phyloP scores from a whole-genome alignment of 92 coral and sea anemone species.

The Zoanthus sansibaricus region DNA sequence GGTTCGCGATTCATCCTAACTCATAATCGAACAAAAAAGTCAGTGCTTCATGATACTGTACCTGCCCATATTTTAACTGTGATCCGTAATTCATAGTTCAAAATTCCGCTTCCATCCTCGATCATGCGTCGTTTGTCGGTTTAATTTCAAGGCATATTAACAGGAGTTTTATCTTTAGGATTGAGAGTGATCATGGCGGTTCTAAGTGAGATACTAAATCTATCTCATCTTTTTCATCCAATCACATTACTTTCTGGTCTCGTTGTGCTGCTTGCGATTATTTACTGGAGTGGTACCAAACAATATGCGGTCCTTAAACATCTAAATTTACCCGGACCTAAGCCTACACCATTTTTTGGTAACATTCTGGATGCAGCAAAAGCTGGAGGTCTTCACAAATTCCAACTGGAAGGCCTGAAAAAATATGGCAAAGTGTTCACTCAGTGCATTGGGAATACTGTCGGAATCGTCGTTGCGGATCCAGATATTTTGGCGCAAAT shows the following conservation, averaged over 20 bases:
- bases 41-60: too few relatives aligned
- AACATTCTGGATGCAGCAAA: constrained; percentile 23
- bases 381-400: constrained; percentile 40
- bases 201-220: neutral
- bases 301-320: constrained; percentile 23
- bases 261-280: neutral
- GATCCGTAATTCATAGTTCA: too few relatives aligned
- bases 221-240: constrained; percentile 8
- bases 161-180: neutral
- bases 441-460: constrained; percentile 27
- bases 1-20: too few relatives aligned
- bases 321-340: constrained; percentile 37
- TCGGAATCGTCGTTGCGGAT: constrained; percentile 39
- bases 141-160: too few relatives aligned
- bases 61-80: too few relatives aligned
- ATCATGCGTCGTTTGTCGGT: too few relatives aligned
- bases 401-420: constrained; percentile 20
- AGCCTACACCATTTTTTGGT: constrained; percentile 26
- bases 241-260: constrained; percentile 29
- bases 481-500: constrained; percentile 35
- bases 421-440: constrained; percentile 41
- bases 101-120: too few relatives aligned
- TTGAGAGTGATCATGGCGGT: constrained; percentile 4
- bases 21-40: too few relatives aligned
- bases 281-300: constrained; percentile 43